phyloP scores from a whole-genome alignment of 2,113 vertebrate genomes.

The Corvus cornix region DNA sequence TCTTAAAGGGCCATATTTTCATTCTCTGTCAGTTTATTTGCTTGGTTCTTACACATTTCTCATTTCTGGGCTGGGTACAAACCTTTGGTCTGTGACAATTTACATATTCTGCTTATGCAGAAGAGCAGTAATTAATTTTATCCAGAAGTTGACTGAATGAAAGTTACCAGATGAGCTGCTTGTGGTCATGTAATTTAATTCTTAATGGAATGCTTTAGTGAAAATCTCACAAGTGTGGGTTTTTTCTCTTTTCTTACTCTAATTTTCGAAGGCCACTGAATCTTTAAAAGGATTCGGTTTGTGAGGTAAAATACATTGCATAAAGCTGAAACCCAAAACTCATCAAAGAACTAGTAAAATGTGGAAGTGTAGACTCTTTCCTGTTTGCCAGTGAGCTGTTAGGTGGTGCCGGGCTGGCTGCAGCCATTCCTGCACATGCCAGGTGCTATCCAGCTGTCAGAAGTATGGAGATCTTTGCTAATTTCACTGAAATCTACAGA shows the following conservation, averaged over 20 bases:
- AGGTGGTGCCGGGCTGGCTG: not conserved
- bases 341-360: not conserved
- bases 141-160: not conserved
- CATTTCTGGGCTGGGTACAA: not conserved
- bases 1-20: not conserved
- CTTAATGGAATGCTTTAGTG: not conserved
- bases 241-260: not conserved
- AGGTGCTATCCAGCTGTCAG: fast-evolving
- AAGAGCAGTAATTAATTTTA: not conserved
- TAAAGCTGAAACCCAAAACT: not conserved
- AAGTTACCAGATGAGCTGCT: not conserved
- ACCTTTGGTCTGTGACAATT: not conserved
- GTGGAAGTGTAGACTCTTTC: not conserved
- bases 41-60: not conserved
- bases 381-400: not conserved
- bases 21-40: not conserved
- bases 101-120: not conserved
- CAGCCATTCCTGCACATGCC: not conserved
- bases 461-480: not conserved
- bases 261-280: not conserved
- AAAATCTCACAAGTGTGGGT: fast-evolving
- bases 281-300: not conserved
- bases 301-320: not conserved
- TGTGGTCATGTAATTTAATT: not conserved
- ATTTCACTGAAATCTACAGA: not conserved